Evolutionary conservation across 2,888 invertebrate species (phyloP), one percentile per base, ranked within the genome.

Genomic region (Leptopilina myrica): DNA sequence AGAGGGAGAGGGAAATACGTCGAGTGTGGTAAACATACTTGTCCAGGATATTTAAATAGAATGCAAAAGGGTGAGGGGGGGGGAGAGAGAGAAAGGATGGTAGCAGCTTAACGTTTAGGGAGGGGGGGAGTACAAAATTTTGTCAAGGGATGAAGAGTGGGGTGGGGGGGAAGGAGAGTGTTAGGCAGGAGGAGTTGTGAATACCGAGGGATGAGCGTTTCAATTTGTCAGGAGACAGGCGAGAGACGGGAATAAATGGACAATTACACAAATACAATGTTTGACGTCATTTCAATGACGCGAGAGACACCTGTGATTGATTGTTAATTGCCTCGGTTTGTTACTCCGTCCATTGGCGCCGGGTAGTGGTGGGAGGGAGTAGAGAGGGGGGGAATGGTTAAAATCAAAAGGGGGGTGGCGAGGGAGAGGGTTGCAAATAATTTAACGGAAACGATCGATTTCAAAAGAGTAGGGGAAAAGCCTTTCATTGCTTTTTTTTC

Each of bases 291-390:
- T 91, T 91, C 91, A 91, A 91, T 91, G 91, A 90, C 89, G 91
- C 90, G 89, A 90, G 91, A 89, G 90, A 89, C 89, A 88, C 89
- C 89, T 88, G 90, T 90, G 91, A 91, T 91, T 91, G 91, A 91
- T 91, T 90, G 91, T 91, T 91, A 91, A 91, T 91, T 91, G 91
- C 89, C 90, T 90, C 90, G 90, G 91, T 90, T 91, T 90, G 91
- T 91, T 91, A 91, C 90, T 88, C 89, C 85, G 86, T 85, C 79
- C 69, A 79, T 76, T 65, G 81, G 76, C 77, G 79, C 20, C 20
- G 64, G 46, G 46, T 9, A 46, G 46, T 20, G 20, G 20, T 20
- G 20, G n/a, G n/a, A 2, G 46, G 46, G 46, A 8, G n/a, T n/a
- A n/a, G n/a, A n/a, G n/a, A n/a, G n/a, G n/a, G n/a, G 6, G 46